Evolutionary conservation across 2,797 vertebrate genomes (phyloP).

Genomic region (Chloroceryle amazona): DNA sequence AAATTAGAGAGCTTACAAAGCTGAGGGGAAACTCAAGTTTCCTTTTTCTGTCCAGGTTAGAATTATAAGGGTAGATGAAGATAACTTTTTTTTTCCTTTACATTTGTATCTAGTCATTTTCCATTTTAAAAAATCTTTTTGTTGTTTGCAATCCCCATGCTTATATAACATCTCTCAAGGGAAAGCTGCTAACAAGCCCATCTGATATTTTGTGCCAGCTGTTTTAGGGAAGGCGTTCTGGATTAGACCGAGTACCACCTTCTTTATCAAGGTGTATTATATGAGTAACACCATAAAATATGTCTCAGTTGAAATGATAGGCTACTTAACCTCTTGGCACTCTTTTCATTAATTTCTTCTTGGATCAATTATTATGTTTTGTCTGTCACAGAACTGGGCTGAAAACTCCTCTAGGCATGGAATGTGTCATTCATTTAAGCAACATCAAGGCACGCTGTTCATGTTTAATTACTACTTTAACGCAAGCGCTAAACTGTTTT

Average conservation of each 20-base stretch:
- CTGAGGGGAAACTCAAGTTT: not conserved
- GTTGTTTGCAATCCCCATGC: not conserved
- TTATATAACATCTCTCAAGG: constrained; percentile 51
- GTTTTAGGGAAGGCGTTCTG: constrained; percentile 5
- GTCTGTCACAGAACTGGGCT: constrained; percentile 59
- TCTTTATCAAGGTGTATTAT: not conserved
- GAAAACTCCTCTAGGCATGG: constrained; percentile 63
- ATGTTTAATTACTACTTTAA: constrained; percentile 70
- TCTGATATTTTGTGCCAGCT: constrained; percentile 37
- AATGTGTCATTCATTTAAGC: constrained; percentile 74
- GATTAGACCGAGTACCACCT: not conserved
- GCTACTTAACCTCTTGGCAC: constrained; percentile 46
- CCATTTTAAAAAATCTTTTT: not conserved
- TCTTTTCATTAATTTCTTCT: constrained; percentile 59
- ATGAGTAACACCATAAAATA: not conserved
- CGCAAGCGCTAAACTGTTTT: constrained; percentile 70
- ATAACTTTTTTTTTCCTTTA: not conserved
- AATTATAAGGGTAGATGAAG: not conserved
- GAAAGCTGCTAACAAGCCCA: constrained; percentile 9
- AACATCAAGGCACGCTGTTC: constrained; percentile 59
- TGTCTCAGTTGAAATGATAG: constrained; percentile 10
- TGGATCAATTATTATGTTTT: constrained; percentile 64
- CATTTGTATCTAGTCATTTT: constrained; percentile 18
- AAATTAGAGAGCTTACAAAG: not conserved
- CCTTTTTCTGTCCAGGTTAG: not conserved